Base-by-base conservation (phyloP, 2,797 vertebrate genomes). In the Heteromormyrus szaboi region DNA sequence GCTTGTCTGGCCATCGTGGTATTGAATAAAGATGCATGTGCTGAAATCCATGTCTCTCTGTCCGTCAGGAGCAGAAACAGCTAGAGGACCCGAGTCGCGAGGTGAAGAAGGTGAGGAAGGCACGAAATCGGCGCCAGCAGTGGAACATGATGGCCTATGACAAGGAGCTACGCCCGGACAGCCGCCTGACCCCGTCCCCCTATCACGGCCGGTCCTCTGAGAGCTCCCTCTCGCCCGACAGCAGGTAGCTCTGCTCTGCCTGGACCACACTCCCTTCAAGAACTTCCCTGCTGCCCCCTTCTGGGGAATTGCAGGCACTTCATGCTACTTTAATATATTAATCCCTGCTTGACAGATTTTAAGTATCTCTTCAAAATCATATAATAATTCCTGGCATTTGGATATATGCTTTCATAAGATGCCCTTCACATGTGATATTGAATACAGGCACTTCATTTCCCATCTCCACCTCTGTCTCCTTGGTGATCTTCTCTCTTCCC, bases 61-160 rank as follows among this genome's bases (percentile, higher is more conserved):
- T 89, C 92, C 3, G 0, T 22, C 86, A 1, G 95, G 95, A 89
- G 89, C 95, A 96, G 92, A 92, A 95, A 19, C 93, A 94, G 87
- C 94, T 94, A 3, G 97, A 98, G 91, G 97, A 98, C 85, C 96
- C 97, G 0, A 94, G 97, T 81, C 94, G 97, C 88, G 97, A 98
- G 91, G 97, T 98, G 90, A 98, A 98, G 94, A 98, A 98, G 95
- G 97, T 98, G 90, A 95, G 97, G 44, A 98, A 98, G 92, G 97
- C 97, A 65, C 96, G 97, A 5, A 98, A 98, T 93, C 95, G 97
- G 1, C 97, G 97, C 0, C 97, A 98, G 94, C 97, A 98, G 94
- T 98, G 97, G 97, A 98, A 97, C 91, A 96, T 98, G 90, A 95
- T 98, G 96, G 97, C 97, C 0, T 97, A 98, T 85, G 97, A 98